These are phyloP conservation scores for Polyergus mexicanus DNA, from an alignment of 1,140 invertebrate species.

Conservation along the genomic window DNA sequence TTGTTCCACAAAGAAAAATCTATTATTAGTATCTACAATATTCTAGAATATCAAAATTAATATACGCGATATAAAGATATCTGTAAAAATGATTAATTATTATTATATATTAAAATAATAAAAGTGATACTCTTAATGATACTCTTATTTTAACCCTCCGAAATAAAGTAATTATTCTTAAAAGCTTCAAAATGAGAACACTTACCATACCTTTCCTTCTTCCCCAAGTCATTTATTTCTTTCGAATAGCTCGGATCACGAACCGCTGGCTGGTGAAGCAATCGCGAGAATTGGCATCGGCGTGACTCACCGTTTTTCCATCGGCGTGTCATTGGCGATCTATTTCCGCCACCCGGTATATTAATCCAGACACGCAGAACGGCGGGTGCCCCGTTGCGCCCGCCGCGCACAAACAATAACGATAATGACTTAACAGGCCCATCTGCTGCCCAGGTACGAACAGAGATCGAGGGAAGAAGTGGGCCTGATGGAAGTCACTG, in stretches of 20 bases:
- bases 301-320: conserved; percentile 55
- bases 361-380: conserved; percentile 31
- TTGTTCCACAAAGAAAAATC: background rate
- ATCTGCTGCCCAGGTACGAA: conserved; percentile 60
- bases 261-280: conserved; percentile 14
- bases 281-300: conserved; percentile 39
- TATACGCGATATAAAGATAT: background rate
- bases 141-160: background rate
- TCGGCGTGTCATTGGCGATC: background rate
- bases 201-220: background rate
- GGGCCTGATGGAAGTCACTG: conserved; percentile 61
- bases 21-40: too few relatives aligned
- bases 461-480: conserved; percentile 42
- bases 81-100: background rate
- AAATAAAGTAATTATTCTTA: conserved; percentile 22
- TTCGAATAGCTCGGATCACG: conserved; percentile 15
- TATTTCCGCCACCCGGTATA: conserved; percentile 67
- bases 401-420: conserved; percentile 69
- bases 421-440: conserved; percentile 74
- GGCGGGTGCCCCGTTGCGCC: conserved; percentile 47
- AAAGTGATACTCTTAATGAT: background rate
- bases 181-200: conserved; percentile 6
- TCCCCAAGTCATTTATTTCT: conserved; percentile 42
- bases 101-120: background rate
- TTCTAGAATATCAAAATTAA: background rate